These are phyloP conservation scores for Onychomys leucogaster DNA, from an alignment of 2,797 vertebrate genomes.

Conservation along the genomic window DNA sequence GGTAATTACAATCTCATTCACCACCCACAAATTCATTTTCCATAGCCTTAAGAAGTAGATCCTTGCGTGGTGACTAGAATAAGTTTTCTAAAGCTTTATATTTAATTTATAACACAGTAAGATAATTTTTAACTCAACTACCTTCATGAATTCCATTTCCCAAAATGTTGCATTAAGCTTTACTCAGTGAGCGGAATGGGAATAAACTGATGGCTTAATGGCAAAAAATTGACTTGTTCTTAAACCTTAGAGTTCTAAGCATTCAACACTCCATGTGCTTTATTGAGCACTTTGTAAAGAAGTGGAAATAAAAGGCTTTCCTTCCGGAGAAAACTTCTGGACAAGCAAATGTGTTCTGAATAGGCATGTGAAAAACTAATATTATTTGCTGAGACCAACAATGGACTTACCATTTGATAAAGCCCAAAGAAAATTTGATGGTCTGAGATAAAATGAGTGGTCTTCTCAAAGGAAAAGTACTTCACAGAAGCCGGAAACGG, in stretches of 20 bases:
- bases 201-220: constrained; percentile 1
- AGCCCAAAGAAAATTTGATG: constrained; percentile 75
- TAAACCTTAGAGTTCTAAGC: constrained; percentile 1
- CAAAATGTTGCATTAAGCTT: neutral
- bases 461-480: constrained; percentile 83
- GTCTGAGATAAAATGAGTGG: constrained; percentile 68
- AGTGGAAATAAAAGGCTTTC: constrained; percentile 54
- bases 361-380: constrained; percentile 31
- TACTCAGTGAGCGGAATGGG: constrained; percentile 15
- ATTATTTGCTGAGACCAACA: constrained; percentile 59
- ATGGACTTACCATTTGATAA: constrained; percentile 54
- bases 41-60: neutral
- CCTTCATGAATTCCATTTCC: neutral
- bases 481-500: constrained; percentile 85
- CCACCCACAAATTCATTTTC: neutral
- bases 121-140: constrained; percentile 39
- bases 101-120: neutral
- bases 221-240: constrained; percentile 16
- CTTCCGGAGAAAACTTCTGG: constrained; percentile 27
- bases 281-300: constrained; percentile 56
- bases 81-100: neutral
- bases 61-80: neutral
- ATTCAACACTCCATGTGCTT: neutral
- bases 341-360: constrained; percentile 56
- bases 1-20: neutral